These are phyloP conservation scores for Natrix natrix DNA, from an alignment of 2,797 vertebrate species.

Conservation along the genomic window DNA sequence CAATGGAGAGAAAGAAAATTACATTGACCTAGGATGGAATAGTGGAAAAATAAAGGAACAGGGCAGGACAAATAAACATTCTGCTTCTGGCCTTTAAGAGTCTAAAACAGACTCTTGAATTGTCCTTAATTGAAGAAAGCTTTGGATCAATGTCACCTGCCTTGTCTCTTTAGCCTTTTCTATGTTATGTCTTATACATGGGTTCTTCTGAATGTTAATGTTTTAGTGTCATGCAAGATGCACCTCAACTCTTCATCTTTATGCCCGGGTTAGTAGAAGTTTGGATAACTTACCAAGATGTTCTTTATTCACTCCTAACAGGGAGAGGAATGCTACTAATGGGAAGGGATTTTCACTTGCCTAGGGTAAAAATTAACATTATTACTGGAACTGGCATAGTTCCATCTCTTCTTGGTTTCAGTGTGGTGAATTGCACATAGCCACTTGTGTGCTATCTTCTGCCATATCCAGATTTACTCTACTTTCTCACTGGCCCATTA, in stretches of 20 bases:
- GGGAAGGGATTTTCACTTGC: background rate
- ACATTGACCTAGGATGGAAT: background rate
- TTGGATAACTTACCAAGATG: background rate
- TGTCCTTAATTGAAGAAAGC: background rate
- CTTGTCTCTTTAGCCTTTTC: slow-evolving; percentile 13
- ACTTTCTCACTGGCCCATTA: background rate
- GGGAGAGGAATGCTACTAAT: background rate
- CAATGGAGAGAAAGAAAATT: background rate
- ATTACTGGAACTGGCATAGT: background rate
- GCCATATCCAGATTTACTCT: background rate
- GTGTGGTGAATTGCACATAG: background rate
- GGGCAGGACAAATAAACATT: background rate
- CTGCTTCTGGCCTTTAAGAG: background rate
- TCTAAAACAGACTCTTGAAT: background rate
- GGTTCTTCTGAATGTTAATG: slow-evolving; percentile 22
- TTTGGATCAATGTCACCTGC: background rate
- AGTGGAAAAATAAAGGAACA: background rate
- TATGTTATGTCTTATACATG: background rate
- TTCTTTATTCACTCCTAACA: background rate
- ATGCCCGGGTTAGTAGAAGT: background rate
- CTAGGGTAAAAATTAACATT: background rate
- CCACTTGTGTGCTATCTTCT: background rate
- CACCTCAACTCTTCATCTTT: background rate
- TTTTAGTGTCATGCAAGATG: slow-evolving; percentile 31
- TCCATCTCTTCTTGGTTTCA: background rate